Evolutionary conservation across 2,888 invertebrate species (phyloP).

Genomic region (Julus scandinavius): DNA sequence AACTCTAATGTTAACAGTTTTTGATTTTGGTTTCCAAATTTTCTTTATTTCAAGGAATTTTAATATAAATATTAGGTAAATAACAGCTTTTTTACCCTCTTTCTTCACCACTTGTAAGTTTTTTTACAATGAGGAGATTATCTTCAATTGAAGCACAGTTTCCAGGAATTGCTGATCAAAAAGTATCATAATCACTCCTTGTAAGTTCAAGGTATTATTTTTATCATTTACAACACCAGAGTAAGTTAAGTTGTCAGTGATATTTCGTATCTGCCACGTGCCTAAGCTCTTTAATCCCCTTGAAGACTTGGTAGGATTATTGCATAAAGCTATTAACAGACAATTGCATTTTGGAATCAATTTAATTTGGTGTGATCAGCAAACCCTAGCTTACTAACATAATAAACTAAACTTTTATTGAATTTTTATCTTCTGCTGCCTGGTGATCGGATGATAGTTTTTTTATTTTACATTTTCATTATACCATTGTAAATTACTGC

Average conservation of each 20-base stretch:
- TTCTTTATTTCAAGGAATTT: too few relatives aligned
- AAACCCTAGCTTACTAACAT: background rate
- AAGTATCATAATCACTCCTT: background rate
- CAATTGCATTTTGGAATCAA: conserved; percentile 1
- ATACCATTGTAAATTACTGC: too few relatives aligned
- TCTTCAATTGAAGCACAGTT: background rate
- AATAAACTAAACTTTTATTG: background rate
- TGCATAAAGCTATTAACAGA: background rate
- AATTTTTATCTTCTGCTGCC: background rate
- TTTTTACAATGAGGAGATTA: background rate
- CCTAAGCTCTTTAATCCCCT: background rate
- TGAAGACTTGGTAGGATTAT: background rate
- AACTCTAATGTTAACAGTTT: too few relatives aligned
- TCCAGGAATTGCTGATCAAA: background rate
- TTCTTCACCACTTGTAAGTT: too few relatives aligned
- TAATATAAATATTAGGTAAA: too few relatives aligned
- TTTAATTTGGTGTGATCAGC: conserved; percentile 36
- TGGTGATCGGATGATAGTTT: background rate
- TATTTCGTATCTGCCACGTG: background rate
- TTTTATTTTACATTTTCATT: background rate
- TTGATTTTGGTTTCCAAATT: too few relatives aligned
- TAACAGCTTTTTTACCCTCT: too few relatives aligned
- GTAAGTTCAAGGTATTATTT: background rate
- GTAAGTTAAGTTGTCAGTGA: background rate
- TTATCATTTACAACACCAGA: background rate